A percentile compares a stretch with the other conserved stretches of the same genome.
Evolutionary conservation across 2,797 vertebrate species (phyloP).

Genomic region (Molossus alvarezi): DNA sequence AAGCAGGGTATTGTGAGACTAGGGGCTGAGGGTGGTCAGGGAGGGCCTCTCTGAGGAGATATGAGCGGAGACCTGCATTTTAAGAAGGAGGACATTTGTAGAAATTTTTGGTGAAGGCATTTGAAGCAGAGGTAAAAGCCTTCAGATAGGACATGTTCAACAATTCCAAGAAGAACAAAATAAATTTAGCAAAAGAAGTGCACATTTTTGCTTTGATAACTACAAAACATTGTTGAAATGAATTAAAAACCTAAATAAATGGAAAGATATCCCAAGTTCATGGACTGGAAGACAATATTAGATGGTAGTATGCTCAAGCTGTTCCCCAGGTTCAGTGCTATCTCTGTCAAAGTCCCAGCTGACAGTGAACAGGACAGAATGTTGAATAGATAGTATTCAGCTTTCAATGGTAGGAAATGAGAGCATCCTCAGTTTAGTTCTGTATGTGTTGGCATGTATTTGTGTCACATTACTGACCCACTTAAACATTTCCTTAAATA

Average conservation of each 20-base stretch:
- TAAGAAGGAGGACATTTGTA: neutral
- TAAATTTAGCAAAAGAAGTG: neutral
- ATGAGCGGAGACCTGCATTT: neutral
- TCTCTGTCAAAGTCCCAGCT: neutral
- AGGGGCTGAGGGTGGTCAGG: no score
- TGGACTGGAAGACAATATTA: neutral
- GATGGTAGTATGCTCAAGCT: neutral
- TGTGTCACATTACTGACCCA: neutral
- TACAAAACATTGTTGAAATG: neutral
- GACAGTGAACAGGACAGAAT: neutral
- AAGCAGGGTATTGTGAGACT: neutral
- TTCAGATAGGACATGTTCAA: neutral
- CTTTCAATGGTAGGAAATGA: neutral
- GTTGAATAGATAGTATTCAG: neutral
- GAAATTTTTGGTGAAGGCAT: neutral
- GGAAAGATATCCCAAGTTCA: neutral
- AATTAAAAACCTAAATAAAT: neutral
- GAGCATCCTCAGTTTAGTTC: neutral
- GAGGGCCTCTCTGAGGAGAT: neutral
- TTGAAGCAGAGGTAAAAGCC: neutral
- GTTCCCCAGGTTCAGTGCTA: neutral
- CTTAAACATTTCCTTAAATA: constrained; percentile 26
- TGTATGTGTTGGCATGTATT: neutral
- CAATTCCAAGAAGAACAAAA: neutral
- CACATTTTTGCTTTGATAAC: neutral